A percentile compares a stretch with the other conserved stretches of the same genome.
Evolutionary conservation across 2,888 invertebrate species (phyloP).

Genomic region (Brenthis hecate): DNA sequence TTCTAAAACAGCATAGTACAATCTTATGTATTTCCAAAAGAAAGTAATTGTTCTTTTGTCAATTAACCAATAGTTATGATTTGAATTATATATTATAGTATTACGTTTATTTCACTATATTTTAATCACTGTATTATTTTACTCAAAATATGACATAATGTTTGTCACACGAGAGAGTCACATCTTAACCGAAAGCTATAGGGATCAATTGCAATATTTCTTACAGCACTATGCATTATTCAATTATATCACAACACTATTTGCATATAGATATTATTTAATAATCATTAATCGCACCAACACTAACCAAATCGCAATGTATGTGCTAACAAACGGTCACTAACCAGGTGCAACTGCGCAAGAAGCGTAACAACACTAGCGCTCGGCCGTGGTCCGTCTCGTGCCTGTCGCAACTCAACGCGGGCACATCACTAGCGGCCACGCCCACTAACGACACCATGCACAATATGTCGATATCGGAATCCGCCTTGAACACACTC

Average conservation of each 20-base stretch:
- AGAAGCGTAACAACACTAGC: constrained; percentile 81
- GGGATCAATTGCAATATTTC: too few species aligned
- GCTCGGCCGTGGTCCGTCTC: constrained; percentile 94
- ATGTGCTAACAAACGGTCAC: constrained; percentile 38
- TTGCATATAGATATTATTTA: neutral
- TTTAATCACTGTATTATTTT: too few species aligned
- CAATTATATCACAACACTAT: neutral
- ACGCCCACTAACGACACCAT: constrained; percentile 67
- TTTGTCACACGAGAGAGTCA: too few species aligned
- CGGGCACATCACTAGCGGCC: constrained; percentile 69
- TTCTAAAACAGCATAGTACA: too few species aligned
- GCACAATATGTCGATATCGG: constrained; percentile 91
- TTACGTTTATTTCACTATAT: too few species aligned
- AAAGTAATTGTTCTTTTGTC: too few species aligned
- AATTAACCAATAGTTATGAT: too few species aligned
- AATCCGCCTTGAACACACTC: constrained; percentile 92
- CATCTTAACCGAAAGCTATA: too few species aligned
- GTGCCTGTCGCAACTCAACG: constrained; percentile 88
- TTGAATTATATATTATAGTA: too few species aligned
- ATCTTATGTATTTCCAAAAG: too few species aligned
- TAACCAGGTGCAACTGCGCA: constrained; percentile 84
- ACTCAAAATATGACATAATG: too few species aligned
- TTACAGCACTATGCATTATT: neutral
- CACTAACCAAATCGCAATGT: constrained; percentile 17
- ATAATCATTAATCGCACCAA: neutral